Evolutionary conservation across 1,140 invertebrate genomes (phyloP), one percentile per base, ranked within the genome.

Genomic region (Metaphire vulgaris): DNA sequence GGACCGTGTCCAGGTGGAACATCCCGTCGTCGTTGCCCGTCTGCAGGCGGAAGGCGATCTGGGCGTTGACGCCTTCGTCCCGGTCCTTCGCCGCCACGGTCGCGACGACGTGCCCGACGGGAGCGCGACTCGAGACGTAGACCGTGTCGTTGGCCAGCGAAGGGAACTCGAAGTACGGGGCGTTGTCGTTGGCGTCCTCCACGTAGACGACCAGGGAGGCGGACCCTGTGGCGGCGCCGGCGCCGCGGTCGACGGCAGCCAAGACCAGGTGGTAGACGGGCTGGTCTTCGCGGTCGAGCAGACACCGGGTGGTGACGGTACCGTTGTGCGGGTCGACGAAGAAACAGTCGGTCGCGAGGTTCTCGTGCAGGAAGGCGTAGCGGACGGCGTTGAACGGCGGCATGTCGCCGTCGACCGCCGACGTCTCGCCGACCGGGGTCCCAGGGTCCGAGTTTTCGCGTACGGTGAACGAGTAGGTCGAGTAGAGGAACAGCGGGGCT

Each of bases 161-260:
- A 21, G 74, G 74, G 64, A 41, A 76, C 30, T 69, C 33, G 28
- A 76, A 34, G 67, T 34, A 33, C 12, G 77, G 77, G 1, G 56
- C 41, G 28, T 75, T 69, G 69, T 78, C 77, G 70, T 78, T 78
- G 67, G 28, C 34, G 69, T 78, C 77, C n/a, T 64, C 33, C 21
- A 78, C 69, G 16, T 33, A 31, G 41, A 74, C 64, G 26, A 77
- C 68, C 6, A 78, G 67, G 30, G 72, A 70, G 30, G 77, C 74
- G n/a, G 73, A 69, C 15, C 75, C 67, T 0, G 73, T 70, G 67
- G 68, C 30, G 32, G 66, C 29, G 30, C 32, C 33, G 28, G 68
- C 33, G 32, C 32, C 56, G 6, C 64, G 33, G 32, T 70, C 69
- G 2, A 70, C 41, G n/a, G 74, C 67, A 15, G 69, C 30, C 26